Base-by-base conservation (phyloP, 2,888 invertebrate species). In the Alcis repandata region DNA sequence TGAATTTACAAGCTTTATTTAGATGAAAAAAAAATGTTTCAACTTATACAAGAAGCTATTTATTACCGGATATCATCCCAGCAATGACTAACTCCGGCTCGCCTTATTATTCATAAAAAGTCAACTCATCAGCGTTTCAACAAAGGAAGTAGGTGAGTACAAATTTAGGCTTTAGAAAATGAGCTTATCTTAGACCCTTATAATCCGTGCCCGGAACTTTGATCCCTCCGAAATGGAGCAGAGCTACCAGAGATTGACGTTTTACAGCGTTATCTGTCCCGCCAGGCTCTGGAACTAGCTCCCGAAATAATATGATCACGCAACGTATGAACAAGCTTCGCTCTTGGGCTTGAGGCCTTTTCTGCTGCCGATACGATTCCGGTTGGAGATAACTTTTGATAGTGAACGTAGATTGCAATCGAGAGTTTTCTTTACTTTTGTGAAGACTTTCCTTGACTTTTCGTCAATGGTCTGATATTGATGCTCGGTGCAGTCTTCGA, bases 161-260 rank as follows among this genome's bases (percentile, higher is more conserved):
- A 86, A 90, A 90, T 90, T 90, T 88, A 87, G 86, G 85, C 81
- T 88, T 86, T 86, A 83, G 84, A 88, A 90, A 90, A 90, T 88
- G 86, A 88, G 87, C 88, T 91, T 90, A 90, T 91, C 91, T 89
- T 86, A 84, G 88, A 91, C 92, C 92, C 91, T 91, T 90, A 92
- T 92, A 92, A 92, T 92, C 92, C 90, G 80, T 81, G 81, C 81
- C 87, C 89, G 84, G 89, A 89, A 92, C 89, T 91, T 91, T 91
- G 90, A 90, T 90, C 91, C 89, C 80, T 83, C 84, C 85, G 85
- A 86, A 90, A 90, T 89, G 87, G 87, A 85, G 83, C 79, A 85
- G 83, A 84, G 88, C 88, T 85, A 83, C 85, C 62, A 82, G 84
- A 91, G 90, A 92, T 89, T 91, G 91, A 90, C 90, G 86, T 89